Base-by-base conservation (phyloP, 2,113 vertebrate genomes). In the Labeo catla region DNA sequence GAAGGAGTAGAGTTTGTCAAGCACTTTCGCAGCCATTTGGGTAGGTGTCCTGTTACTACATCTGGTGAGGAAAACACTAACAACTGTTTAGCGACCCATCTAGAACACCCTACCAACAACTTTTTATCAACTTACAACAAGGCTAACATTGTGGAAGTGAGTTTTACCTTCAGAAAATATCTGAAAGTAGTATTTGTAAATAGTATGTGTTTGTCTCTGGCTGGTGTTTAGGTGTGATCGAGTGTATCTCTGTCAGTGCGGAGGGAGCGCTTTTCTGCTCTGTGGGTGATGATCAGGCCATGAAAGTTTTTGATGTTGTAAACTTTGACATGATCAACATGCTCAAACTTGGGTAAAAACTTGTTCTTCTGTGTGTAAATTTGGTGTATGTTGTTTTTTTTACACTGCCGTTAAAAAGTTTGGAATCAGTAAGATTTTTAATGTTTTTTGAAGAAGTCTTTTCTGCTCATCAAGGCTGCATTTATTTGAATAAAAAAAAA, bases 281-380 rank as follows among this genome's bases (percentile, higher is more conserved):
- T 8, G 96, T 99, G 63, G 98, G 98, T 23, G 98, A 99, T 78
- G 98, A 99, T 93, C 97, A 96, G 94, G 97, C 98, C 87, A 98
- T 99, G 98, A 99, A 99, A 90, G 97, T 99, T 0, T 99, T 99
- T 91, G 98, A 99, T 87, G 97, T 99, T 0, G 97, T 99, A 87
- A 99, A 99, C 93, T 99, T 99, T 88, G 98, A 99, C 93, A 99
- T 99, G 98, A 99, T 99, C 93, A 99, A 99, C 89, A 99, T 99
- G 98, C 94, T 99, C 86, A 99, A 97, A 89, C 93, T 99, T 90
- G 97, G 97, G 98, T 99, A 93, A 95, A 95, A 94, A 77, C 23
- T 43, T 16, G 4, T 4, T 43, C 2, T 76, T 66, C 10, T 83
- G 4, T 83, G 5, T 36, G 34, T 10, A 28, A 23, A 50, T 50